Evolutionary conservation across 2,797 vertebrate genomes (phyloP), one percentile per base, ranked within the genome.

Genomic region (Neomorphus geoffroyi): DNA sequence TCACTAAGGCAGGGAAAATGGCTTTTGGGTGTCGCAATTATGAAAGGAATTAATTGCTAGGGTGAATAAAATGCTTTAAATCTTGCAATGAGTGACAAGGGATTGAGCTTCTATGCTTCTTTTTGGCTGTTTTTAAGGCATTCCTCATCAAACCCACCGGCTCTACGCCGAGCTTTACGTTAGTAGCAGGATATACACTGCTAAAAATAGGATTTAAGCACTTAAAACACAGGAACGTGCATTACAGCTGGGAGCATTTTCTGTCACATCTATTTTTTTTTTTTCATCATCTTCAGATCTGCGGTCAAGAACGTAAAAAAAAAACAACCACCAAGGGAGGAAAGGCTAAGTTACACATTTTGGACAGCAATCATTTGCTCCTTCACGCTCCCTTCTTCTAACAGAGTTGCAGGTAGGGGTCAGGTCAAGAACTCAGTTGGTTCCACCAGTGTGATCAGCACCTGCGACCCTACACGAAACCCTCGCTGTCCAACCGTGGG

Each of bases 91-190:
- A 94, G 56, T 62, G 86, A 95, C 58, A 91, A 90, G 78, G 83
- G 81, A 45, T 17, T 81, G 84, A 91, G 74, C 65, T 79, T 46
- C 10, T n/a, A 46, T n/a, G 66, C 65, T 90, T 56, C 35, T 79
- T 85, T 80, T 78, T 66, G 80, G 84, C 67, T 96, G 90, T 56
- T 92, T 92, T 95, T 92, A 96, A 97, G 94, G 93, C 95, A 91
- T 94, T 94, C 91, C 75, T 92, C 79, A 87, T 82, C 90, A 85
- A 95, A 94, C 60, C 81, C 83, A 94, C 60, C 5, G 2, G n/a
- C 84, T 86, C 80, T 82, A 80, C 27, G 46, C 24, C 48, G 11
- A 48, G 46, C 51, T 78, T 62, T 5, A 18, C 23, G 50, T 74
- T 65, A 92, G 77, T 54, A 94, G 90, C 80, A 93, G 93, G 73